phyloP scores from a whole-genome alignment of 2,888 invertebrate genomes.

The Noctua janthe region DNA sequence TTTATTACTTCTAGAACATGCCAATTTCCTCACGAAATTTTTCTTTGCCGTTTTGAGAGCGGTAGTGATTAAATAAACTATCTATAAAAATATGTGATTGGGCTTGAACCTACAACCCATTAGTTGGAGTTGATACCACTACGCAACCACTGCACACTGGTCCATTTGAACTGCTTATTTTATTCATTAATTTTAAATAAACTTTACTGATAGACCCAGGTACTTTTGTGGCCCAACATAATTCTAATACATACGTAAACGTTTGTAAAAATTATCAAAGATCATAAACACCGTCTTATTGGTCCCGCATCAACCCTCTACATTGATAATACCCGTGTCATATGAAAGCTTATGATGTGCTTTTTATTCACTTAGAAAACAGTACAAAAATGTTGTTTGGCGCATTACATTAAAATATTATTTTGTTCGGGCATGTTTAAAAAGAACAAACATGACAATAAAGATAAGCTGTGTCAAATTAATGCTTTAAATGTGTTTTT shows the following conservation, averaged over 20 bases:
- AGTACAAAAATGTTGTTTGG: neutral
- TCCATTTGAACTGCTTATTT: neutral
- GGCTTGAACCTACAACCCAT: neutral
- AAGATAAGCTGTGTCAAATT: neutral
- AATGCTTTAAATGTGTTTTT: neutral
- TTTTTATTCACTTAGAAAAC: neutral
- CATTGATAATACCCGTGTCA: neutral
- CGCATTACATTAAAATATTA: neutral
- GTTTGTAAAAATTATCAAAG: neutral
- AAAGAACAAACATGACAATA: neutral
- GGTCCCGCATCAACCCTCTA: neutral
- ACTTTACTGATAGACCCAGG: neutral
- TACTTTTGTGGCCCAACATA: neutral
- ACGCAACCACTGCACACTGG: neutral
- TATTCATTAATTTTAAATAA: slow-evolving; percentile 1
- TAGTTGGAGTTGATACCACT: neutral
- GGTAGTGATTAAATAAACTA: neutral
- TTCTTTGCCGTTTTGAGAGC: neutral
- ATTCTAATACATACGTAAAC: neutral
- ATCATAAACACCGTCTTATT: neutral
- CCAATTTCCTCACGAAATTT: neutral
- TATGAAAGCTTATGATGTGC: neutral
- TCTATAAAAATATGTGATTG: neutral
- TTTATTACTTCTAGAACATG: neutral
- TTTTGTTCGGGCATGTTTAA: neutral